A percentile compares a stretch with the other conserved stretches of the same genome.
phyloP scores from a whole-genome alignment of 1,140 invertebrate genomes.

The Drosophila equinoxialis region DNA sequence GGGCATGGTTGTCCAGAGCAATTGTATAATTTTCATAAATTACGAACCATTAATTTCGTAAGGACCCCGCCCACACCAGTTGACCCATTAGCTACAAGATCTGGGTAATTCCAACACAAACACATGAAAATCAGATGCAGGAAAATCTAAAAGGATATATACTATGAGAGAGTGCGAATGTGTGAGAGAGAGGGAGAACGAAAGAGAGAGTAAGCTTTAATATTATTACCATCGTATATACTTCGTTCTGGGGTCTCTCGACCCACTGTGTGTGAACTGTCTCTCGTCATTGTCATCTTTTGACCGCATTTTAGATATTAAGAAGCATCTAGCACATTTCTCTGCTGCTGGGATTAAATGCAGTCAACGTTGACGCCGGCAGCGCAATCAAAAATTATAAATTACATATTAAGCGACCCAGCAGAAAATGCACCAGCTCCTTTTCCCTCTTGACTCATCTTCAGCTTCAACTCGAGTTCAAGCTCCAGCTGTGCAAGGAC shows the following conservation, averaged over 20 bases:
- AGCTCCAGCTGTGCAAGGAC: neutral
- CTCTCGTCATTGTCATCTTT: neutral
- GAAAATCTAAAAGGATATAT: neutral
- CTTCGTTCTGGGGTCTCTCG: no score
- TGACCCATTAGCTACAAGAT: neutral
- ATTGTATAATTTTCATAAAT: slow-evolving; percentile 66
- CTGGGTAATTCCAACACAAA: slow-evolving; percentile 47
- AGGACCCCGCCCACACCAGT: slow-evolving; percentile 24
- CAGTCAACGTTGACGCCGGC: slow-evolving; percentile 41
- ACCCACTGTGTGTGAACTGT: neutral
- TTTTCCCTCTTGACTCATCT: neutral
- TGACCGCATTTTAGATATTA: slow-evolving; percentile 40
- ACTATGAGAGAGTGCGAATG: neutral
- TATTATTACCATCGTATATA: no score
- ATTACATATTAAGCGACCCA: slow-evolving; percentile 52
- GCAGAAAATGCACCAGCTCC: neutral
- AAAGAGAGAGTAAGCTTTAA: neutral
- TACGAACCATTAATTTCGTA: slow-evolving; percentile 59
- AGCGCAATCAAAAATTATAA: slow-evolving; percentile 58
- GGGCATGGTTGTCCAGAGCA: slow-evolving; percentile 43
- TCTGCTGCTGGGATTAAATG: slow-evolving; percentile 49
- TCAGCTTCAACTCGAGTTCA: neutral
- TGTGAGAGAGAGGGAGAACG: neutral
- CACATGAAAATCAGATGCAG: slow-evolving; percentile 23
- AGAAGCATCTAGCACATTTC: slow-evolving; percentile 42